Evolutionary conservation across 2,113 vertebrate genomes (phyloP).

Genomic region (Eolophus roseicapilla): DNA sequence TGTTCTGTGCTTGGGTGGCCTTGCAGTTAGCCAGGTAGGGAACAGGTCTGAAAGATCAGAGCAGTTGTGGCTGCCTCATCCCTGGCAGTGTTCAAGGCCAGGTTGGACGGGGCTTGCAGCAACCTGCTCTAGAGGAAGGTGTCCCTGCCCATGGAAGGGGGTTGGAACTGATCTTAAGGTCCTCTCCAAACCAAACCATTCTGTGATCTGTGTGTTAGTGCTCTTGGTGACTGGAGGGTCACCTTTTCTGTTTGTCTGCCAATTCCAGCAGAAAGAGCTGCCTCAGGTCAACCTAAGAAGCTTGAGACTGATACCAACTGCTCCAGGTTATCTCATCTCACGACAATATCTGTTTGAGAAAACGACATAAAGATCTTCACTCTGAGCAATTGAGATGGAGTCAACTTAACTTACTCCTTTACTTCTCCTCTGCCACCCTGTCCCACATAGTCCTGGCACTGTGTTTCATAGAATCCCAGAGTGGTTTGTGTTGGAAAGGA

Average conservation of each 20-base stretch:
- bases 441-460: rapidly evolving
- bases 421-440: background rate
- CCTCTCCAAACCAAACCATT: background rate
- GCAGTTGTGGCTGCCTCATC: background rate
- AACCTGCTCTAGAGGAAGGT: background rate
- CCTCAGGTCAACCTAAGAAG: background rate
- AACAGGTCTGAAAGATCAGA: background rate
- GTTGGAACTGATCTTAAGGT: background rate
- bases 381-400: background rate
- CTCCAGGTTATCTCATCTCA: background rate
- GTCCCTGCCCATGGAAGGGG: background rate
- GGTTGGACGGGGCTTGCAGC: background rate
- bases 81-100: background rate
- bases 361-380: background rate
- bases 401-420: background rate
- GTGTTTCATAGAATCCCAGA: background rate
- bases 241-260: background rate
- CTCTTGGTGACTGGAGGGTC: background rate
- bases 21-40: background rate
- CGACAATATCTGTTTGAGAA: background rate
- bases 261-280: background rate
- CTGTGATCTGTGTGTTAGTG: background rate
- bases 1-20: background rate
- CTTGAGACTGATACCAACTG: background rate
- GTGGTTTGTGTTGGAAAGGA: background rate